Percentiles rank a stretch among this genome's conserved stretches.
These are phyloP conservation scores for Xyrauchen texanus DNA, from an alignment of 2,113 vertebrate genomes.

Conservation along the genomic window DNA sequence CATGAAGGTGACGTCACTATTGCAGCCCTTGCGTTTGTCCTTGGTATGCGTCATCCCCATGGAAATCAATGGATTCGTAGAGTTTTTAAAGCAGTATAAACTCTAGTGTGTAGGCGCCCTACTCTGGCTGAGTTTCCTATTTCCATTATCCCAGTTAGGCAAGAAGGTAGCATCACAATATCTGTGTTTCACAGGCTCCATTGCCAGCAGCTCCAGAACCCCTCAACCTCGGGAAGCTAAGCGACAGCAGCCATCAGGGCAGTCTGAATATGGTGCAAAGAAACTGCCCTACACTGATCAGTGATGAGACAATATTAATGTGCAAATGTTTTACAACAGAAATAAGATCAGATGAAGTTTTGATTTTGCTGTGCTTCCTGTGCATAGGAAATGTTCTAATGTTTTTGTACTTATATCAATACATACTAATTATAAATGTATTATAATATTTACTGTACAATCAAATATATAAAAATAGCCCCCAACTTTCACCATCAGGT, in stretches of 20 bases:
- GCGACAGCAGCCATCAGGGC: constrained; percentile 48
- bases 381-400: neutral
- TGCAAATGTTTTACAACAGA: neutral
- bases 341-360: neutral
- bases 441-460: too few relatives aligned
- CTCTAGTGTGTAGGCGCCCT: too few relatives aligned
- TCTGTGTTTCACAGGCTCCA: constrained; percentile 54
- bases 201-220: constrained; percentile 26
- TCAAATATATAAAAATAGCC: too few relatives aligned
- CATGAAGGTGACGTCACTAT: too few relatives aligned
- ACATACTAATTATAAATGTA: too few relatives aligned
- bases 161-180: neutral
- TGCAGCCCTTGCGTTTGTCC: too few relatives aligned
- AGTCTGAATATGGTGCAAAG: constrained; percentile 60
- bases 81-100: too few relatives aligned
- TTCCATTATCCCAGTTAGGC: neutral
- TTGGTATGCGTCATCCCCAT: too few relatives aligned
- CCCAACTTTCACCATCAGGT: too few relatives aligned
- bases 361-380: neutral
- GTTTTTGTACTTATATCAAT: neutral
- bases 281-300: constrained; percentile 41
- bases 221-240: constrained; percentile 43
- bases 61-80: too few relatives aligned
- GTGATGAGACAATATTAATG: constrained; percentile 30
- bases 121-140: neutral